Evolutionary conservation across 2,888 invertebrate species (phyloP).

Genomic region (Escarpia spicata): DNA sequence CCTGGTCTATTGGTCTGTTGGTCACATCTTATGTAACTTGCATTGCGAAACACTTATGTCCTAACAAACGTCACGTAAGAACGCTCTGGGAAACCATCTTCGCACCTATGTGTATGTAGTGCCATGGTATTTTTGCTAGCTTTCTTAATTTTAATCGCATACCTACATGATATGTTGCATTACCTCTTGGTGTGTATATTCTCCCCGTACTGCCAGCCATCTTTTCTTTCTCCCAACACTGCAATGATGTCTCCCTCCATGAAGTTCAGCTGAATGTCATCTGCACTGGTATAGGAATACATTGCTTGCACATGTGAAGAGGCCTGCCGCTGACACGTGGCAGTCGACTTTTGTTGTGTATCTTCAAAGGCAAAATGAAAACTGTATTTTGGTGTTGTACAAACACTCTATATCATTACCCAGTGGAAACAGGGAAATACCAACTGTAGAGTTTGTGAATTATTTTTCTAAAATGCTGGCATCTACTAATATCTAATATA

Average conservation of each 20-base stretch:
- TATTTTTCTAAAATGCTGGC: too few species aligned
- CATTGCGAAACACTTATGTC: too few species aligned
- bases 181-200: conserved; percentile 84
- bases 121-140: too few species aligned
- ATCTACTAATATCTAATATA: too few species aligned
- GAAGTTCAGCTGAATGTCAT: conserved; percentile 92
- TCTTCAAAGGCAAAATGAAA: background rate
- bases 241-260: conserved; percentile 89
- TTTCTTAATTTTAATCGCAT: too few species aligned
- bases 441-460: too few species aligned
- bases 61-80: too few species aligned
- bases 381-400: background rate
- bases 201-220: conserved; percentile 98
- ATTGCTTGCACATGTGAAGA: conserved; percentile 83
- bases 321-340: conserved; percentile 42
- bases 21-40: too few species aligned
- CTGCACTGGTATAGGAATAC: conserved; percentile 87
- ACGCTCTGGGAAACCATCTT: too few species aligned
- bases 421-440: too few species aligned
- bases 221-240: conserved; percentile 87
- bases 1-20: too few species aligned
- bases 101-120: too few species aligned
- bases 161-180: conserved; percentile 14
- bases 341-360: conserved; percentile 24
- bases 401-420: background rate